Conservation (phyloP, 1,140 invertebrate species). For the Pseudomyrmex cubaensis region DNA sequence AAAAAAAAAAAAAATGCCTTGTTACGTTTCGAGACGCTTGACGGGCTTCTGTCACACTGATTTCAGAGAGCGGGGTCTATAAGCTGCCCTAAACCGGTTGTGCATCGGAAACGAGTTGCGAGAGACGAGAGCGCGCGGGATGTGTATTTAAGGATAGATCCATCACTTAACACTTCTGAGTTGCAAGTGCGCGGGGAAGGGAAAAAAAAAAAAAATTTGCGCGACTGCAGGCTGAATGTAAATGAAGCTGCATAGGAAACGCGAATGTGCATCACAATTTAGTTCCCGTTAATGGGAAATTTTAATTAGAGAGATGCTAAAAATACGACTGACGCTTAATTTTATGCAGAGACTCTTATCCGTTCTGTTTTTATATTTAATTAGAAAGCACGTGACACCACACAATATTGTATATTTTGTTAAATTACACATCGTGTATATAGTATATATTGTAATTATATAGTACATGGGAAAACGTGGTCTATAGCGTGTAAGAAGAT, state of each 20-base stretch:
- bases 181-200: background rate
- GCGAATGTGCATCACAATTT: too few relatives aligned
- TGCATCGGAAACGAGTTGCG: background rate
- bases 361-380: background rate
- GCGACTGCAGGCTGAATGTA: background rate
- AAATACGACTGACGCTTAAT: background rate
- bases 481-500: too few relatives aligned
- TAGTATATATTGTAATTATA: too few relatives aligned
- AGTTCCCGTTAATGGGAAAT: background rate
- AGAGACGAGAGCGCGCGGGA: background rate
- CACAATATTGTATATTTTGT: too few relatives aligned
- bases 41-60: conserved; percentile 46
- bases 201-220: background rate
- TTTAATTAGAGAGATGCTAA: background rate
- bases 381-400: background rate
- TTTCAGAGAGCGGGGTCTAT: conserved; percentile 30
- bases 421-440: too few relatives aligned
- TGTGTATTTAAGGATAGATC: conserved; percentile 38
- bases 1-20: conserved; percentile 44
- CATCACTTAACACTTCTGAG: conserved; percentile 31
- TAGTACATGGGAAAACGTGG: too few relatives aligned
- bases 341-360: background rate
- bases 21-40: conserved; percentile 34
- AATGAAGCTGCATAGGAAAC: background rate
- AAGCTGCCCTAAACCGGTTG: conserved; percentile 40